Percentiles rank a stretch among this genome's conserved stretches.
Evolutionary conservation across 2,113 vertebrate species (phyloP).

Genomic region (Rafetus swinhoei): DNA sequence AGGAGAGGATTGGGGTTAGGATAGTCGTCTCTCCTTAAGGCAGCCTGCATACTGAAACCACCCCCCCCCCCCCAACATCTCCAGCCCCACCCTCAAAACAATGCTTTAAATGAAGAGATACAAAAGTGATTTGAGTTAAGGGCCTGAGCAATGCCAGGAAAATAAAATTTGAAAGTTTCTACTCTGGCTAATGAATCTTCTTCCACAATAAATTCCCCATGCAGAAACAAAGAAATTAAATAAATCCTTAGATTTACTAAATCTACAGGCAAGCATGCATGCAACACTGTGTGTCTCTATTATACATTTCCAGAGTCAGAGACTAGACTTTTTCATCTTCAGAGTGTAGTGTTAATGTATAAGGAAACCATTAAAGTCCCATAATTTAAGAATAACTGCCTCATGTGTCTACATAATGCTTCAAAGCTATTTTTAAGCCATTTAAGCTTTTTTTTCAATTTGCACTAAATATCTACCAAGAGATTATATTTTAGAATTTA

Average conservation of each 20-base stretch:
- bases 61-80: too few species aligned
- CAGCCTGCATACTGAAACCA: too few species aligned
- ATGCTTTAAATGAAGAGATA: background rate
- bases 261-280: conserved; percentile 26
- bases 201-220: conserved; percentile 36
- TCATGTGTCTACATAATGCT: conserved; percentile 71
- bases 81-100: too few species aligned
- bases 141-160: background rate
- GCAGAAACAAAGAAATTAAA: conserved; percentile 46
- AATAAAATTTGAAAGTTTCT: conserved; percentile 35
- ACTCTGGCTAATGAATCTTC: conserved; percentile 34
- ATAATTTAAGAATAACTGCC: conserved; percentile 77
- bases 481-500: conserved; percentile 78
- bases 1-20: too few species aligned
- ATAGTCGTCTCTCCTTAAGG: too few species aligned
- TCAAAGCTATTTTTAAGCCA: conserved; percentile 80
- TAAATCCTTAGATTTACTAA: conserved; percentile 56
- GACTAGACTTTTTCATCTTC: conserved; percentile 56
- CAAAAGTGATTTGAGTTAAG: background rate
- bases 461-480: conserved; percentile 76
- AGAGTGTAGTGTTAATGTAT: conserved; percentile 71
- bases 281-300: background rate
- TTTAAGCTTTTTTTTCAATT: conserved; percentile 79
- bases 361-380: conserved; percentile 74
- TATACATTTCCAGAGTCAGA: conserved; percentile 54